These are phyloP conservation scores for Thecophora atra DNA, from an alignment of 2,888 invertebrate genomes.

Conservation along the genomic window DNA sequence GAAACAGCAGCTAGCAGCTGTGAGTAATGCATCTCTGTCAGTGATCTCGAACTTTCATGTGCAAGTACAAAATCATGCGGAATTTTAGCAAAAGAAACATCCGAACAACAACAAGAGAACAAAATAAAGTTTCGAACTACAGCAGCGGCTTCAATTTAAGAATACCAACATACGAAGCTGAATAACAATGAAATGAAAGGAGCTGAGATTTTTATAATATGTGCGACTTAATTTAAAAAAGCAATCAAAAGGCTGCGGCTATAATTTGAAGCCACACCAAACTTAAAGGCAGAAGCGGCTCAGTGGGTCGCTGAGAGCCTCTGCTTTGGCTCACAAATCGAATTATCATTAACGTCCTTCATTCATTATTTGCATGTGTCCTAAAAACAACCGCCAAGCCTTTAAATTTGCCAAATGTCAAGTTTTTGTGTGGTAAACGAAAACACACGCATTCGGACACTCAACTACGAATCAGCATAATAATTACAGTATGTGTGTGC, in stretches of 20 bases:
- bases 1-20: constrained; percentile 22
- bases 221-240: no score
- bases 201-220: no score
- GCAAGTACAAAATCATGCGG: constrained; percentile 16
- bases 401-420: constrained; percentile 24
- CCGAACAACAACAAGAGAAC: not conserved
- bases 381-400: constrained; percentile 14
- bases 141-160: no score
- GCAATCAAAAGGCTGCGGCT: no score
- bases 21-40: no score
- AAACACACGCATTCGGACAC: constrained; percentile 1
- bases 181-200: no score
- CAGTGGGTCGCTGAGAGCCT: not conserved
- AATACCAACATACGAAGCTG: no score
- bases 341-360: constrained; percentile 24
- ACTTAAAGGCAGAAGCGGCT: not conserved
- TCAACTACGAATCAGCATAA: constrained; percentile 12
- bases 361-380: constrained; percentile 30
- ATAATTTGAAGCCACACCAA: not conserved
- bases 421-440: not conserved
- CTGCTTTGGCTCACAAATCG: constrained; percentile 7
- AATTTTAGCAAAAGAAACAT: constrained; percentile 2
- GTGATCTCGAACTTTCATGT: constrained; percentile 39
- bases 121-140: not conserved
- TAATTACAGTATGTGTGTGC: constrained; percentile 8